phyloP scores from a whole-genome alignment of 1,140 invertebrate genomes.

The Lepidostoma basale region DNA sequence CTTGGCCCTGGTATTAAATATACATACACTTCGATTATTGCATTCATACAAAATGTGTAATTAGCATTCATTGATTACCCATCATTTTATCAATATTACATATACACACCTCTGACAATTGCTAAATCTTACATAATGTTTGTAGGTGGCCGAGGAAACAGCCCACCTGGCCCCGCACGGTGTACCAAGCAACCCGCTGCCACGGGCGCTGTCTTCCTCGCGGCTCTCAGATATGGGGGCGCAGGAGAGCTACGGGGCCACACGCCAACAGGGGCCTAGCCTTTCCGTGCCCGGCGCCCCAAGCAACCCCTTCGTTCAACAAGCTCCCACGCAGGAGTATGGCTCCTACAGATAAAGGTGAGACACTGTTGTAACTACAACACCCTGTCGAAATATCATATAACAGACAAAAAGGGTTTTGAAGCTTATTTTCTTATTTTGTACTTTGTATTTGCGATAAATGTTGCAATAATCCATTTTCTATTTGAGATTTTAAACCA shows the following conservation, averaged over 20 bases:
- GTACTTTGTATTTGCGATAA: too few relatives aligned
- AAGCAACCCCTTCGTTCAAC: slow-evolving; percentile 39
- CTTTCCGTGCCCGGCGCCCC: slow-evolving; percentile 37
- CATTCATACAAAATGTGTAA: neutral
- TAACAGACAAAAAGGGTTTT: too few relatives aligned
- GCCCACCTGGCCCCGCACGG: slow-evolving; percentile 92
- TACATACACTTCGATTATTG: too few relatives aligned
- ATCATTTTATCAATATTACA: neutral
- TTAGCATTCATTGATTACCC: neutral
- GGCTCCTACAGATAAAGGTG: slow-evolving; percentile 45
- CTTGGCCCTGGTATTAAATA: too few relatives aligned
- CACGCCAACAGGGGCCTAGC: slow-evolving; percentile 48
- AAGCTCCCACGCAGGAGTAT: slow-evolving; percentile 32
- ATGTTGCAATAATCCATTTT: too few relatives aligned
- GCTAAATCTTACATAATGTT: neutral
- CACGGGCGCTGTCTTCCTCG: slow-evolving; percentile 84
- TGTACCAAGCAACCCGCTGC: slow-evolving; percentile 92
- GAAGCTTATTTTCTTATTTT: too few relatives aligned
- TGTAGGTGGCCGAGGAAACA: slow-evolving; percentile 79
- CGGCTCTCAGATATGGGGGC: slow-evolving; percentile 75
- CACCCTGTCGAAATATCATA: too few relatives aligned
- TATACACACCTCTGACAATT: neutral
- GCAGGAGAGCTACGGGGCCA: slow-evolving; percentile 73
- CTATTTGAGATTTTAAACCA: too few relatives aligned
- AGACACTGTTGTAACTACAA: too few relatives aligned